Evolutionary conservation across 2,888 invertebrate genomes (phyloP).

Genomic region (Chloromyia formosa): DNA sequence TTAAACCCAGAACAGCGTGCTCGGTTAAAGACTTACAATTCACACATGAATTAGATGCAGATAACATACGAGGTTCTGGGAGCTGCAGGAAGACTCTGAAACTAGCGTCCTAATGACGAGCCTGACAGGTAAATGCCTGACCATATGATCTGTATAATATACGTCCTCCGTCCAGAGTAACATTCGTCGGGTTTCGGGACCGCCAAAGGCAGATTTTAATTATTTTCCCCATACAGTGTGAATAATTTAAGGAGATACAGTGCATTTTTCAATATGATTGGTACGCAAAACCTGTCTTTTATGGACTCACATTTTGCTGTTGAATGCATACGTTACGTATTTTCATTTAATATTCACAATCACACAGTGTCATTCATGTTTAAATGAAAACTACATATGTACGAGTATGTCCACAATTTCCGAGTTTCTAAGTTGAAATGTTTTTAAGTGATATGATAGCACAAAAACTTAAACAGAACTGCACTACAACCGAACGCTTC

Average conservation of each 20-base stretch:
- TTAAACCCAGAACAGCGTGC: neutral
- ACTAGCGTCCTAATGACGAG: neutral
- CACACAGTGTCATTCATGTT: no score
- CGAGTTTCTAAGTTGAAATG: no score
- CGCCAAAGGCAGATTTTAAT: slow-evolving; percentile 27
- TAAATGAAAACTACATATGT: no score
- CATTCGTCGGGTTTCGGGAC: neutral
- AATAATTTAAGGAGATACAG: neutral
- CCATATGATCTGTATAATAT: neutral
- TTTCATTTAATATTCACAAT: neutral
- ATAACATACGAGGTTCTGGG: neutral
- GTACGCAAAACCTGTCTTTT: no score
- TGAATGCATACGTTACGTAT: no score
- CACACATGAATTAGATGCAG: neutral
- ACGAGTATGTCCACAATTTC: no score
- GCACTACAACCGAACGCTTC: no score
- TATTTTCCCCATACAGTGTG: neutral
- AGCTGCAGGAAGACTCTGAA: neutral
- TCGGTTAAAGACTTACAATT: neutral
- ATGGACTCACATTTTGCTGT: no score
- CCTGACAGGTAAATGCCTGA: neutral
- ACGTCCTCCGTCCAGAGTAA: neutral
- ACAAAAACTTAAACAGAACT: no score
- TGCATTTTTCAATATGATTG: no score
- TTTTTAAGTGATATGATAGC: no score